phyloP scores from a whole-genome alignment of 35 echinoderm and acorn worm genomes.

The Diadema setosum region DNA sequence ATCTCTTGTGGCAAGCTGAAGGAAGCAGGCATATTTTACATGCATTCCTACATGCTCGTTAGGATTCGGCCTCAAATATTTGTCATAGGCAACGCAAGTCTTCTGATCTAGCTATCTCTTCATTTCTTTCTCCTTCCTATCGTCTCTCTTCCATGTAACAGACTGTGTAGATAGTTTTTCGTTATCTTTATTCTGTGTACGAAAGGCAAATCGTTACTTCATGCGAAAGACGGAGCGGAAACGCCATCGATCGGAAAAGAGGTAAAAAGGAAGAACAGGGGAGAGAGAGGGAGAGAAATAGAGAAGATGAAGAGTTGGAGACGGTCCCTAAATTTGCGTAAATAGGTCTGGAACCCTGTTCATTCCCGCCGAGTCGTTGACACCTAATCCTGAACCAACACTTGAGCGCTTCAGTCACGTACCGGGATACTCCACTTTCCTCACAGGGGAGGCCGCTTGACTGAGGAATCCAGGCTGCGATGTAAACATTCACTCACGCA shows the following conservation, averaged over 20 bases:
- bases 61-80: no score
- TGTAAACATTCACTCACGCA: slow-evolving; percentile 29
- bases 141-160: no score
- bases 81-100: no score
- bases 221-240: neutral
- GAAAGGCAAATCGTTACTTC: neutral
- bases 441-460: neutral
- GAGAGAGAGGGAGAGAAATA: neutral
- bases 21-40: no score
- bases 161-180: no score
- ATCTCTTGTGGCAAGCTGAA: no score
- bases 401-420: slow-evolving; percentile 30
- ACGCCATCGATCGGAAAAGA: neutral
- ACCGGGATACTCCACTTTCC: slow-evolving; percentile 12
- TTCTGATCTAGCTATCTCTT: no score
- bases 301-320: neutral
- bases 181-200: neutral
- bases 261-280: neutral
- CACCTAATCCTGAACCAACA: slow-evolving; percentile 31
- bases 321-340: slow-evolving; percentile 31
- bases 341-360: slow-evolving; percentile 34
- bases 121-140: no score
- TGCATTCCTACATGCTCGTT: no score
- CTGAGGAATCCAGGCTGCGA: neutral
- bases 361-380: slow-evolving; percentile 29